Percentiles rank a stretch among this genome's conserved stretches.
These are phyloP conservation scores for Cyclura pinguis DNA, from an alignment of 2,797 vertebrate species.

Conservation along the genomic window DNA sequence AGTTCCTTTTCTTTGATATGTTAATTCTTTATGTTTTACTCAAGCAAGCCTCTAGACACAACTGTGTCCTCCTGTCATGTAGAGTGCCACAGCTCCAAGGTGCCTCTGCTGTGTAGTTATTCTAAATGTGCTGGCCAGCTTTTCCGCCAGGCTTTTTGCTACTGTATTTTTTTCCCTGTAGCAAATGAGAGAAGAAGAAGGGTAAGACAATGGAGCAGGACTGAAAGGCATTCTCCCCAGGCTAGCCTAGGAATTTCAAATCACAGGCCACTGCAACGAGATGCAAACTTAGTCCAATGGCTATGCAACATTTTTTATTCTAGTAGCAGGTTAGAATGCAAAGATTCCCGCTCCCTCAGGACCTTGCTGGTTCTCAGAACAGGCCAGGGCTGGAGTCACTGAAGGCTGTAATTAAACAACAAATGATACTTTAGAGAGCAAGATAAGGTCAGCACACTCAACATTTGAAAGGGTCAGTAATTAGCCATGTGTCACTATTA, in stretches of 20 bases:
- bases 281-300: neutral
- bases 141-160: neutral
- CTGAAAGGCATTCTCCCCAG: neutral
- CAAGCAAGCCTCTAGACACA: neutral
- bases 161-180: neutral
- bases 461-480: slow-evolving; percentile 36
- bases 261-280: neutral
- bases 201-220: neutral
- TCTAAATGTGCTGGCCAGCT: neutral
- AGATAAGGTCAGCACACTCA: slow-evolving; percentile 35
- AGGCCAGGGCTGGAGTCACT: slow-evolving; percentile 20
- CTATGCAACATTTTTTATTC: neutral
- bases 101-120: neutral
- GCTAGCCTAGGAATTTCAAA: neutral
- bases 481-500: slow-evolving; percentile 35
- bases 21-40: neutral
- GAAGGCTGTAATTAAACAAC: slow-evolving; percentile 47
- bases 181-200: neutral
- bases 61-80: neutral
- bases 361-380: slow-evolving; percentile 19
- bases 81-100: neutral
- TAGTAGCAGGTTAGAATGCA: neutral
- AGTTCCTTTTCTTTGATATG: neutral
- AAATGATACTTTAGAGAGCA: slow-evolving; percentile 29
- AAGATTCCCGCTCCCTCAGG: neutral